Percentiles rank a stretch among this genome's conserved stretches.
These are phyloP conservation scores for Allobates femoralis DNA, from an alignment of 2,797 vertebrate genomes.

Conservation along the genomic window DNA sequence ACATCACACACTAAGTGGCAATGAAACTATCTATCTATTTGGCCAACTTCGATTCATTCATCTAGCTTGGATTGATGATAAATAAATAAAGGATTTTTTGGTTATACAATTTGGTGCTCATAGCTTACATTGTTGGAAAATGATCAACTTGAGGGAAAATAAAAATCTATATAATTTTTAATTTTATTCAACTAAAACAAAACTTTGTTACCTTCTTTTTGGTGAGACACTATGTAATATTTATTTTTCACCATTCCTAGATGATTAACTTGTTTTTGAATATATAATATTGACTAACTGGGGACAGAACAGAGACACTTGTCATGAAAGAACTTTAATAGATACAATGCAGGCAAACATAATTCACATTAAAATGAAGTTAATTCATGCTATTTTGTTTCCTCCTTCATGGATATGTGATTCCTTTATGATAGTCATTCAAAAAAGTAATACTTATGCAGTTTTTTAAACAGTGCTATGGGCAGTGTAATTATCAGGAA, in stretches of 20 bases:
- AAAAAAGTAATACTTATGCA: conserved; percentile 58
- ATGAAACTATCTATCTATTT: not conserved
- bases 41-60: no score
- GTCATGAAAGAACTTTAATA: conserved; percentile 17
- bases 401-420: conserved; percentile 50
- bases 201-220: not conserved
- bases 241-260: not conserved
- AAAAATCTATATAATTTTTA: not conserved
- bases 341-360: conserved; percentile 9
- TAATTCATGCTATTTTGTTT: conserved; percentile 47
- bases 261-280: conserved; percentile 17
- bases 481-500: conserved; percentile 62
- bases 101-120: not conserved
- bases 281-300: conserved; percentile 29
- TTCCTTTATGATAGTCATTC: conserved; percentile 51
- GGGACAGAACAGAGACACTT: conserved; percentile 19
- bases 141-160: not conserved
- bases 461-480: conserved; percentile 50
- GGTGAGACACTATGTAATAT: not conserved
- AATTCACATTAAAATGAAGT: conserved; percentile 50
- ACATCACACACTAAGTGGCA: no score
- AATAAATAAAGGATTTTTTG: not conserved
- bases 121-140: not conserved
- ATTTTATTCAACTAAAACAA: not conserved
- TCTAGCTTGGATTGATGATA: not conserved